Evolutionary conservation across 1,140 invertebrate species (phyloP), one percentile per base, ranked within the genome.

Genomic region (Drosophila kanapiae): DNA sequence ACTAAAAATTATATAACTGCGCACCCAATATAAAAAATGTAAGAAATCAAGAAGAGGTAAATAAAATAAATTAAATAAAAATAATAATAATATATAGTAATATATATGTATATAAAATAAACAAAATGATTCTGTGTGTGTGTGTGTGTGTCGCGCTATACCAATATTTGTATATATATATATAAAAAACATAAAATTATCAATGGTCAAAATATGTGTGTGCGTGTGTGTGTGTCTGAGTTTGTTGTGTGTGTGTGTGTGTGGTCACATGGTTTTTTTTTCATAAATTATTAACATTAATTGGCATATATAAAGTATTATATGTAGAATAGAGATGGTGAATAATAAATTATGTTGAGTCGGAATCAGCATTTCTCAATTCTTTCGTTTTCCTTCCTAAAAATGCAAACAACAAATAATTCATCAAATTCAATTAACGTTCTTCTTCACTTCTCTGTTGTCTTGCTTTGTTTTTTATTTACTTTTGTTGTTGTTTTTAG

Each of bases 201-300:
- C 80, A 91, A 91, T 91, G 82, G 82, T 86, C 82, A 86, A 78
- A 75, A 65, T 62, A 71, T 82, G 48, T 78, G 31, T 56, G 29
- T 37, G 42, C 59, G 43, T 57, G 61, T 75, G 42, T 78, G n/a
- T 64, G 38, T 63, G 35, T 51, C 10, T 74, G 29, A 13, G 33
- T 45, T 56, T 43, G 38, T 48, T 75, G 38, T 77, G 48, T 67
- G 18, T 64, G 27, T 7, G 38, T 70, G 16, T 38, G 18, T 38
- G 18, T 80, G 38, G 74, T 68, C 23, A n/a, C 33, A 33, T 38
- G 61, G 63, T 74, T 69, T 48, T 63, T 82, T 85, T 85, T 47
- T 47, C 76, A 86, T 86, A 86, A 86, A 86, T 86, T 86, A 86
- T 86, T 87, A 86, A 86, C 76, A 87, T 63, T 86, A 87, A 82